Conservation (phyloP, 2,888 invertebrate genomes). For the Nomada lathburiana region DNA sequence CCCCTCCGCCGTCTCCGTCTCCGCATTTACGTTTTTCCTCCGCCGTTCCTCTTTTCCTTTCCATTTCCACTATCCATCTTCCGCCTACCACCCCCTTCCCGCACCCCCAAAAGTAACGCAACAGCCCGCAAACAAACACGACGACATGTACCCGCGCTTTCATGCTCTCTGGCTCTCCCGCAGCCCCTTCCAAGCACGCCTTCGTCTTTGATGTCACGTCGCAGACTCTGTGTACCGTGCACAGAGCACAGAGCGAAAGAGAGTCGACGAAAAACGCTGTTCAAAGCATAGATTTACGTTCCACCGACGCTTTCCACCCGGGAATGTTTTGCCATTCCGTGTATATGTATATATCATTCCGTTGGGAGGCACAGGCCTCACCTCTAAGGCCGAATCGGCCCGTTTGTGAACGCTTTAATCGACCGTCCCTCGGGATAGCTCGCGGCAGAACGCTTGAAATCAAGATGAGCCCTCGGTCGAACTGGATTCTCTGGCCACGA, state of each 20-base stretch:
- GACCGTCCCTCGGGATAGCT: conserved; percentile 26
- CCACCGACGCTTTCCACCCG: conserved; percentile 33
- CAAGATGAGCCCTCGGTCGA: conserved; percentile 37
- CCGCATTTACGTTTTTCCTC: no score
- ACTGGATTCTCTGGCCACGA: conserved; percentile 21
- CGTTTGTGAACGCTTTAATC: conserved; percentile 46
- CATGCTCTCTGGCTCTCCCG: conserved; percentile 32
- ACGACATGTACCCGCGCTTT: conserved; percentile 61
- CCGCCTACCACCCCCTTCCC: neutral
- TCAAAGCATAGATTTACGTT: conserved; percentile 68
- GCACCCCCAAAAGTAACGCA: conserved; percentile 43
- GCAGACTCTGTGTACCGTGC: conserved; percentile 48
- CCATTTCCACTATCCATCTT: neutral
- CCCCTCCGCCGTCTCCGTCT: neutral
- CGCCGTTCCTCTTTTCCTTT: neutral
- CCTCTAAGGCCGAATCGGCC: conserved; percentile 38
- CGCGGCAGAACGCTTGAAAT: conserved; percentile 31
- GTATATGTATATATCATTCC: conserved; percentile 35
- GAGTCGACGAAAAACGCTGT: conserved; percentile 54
- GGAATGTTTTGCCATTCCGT: conserved; percentile 64
- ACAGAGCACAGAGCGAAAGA: conserved; percentile 34
- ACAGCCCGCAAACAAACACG: conserved; percentile 41
- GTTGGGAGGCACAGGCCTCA: neutral
- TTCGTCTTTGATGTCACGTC: conserved; percentile 66
- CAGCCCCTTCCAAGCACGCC: conserved; percentile 5